Conservation (phyloP, 2,113 vertebrate genomes). For the Nettapus auritus region DNA sequence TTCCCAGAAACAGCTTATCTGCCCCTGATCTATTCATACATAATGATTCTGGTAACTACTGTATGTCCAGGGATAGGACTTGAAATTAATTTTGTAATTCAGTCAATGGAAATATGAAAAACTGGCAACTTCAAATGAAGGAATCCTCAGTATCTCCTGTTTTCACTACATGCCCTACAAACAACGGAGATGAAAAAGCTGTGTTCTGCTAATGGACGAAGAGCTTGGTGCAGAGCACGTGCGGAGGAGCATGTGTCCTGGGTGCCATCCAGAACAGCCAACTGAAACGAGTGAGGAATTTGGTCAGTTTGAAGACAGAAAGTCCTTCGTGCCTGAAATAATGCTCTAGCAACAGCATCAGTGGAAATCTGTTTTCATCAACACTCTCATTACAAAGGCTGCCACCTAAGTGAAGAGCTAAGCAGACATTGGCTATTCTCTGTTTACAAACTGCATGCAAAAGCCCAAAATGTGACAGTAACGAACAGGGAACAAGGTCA, state of each 20-base stretch:
- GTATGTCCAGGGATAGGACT: background rate
- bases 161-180: background rate
- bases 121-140: background rate
- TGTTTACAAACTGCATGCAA: background rate
- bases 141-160: background rate
- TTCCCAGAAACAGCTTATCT: background rate
- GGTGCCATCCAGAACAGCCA: background rate
- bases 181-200: background rate
- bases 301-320: background rate
- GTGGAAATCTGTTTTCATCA: background rate
- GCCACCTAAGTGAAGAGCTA: background rate
- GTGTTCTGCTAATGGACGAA: background rate
- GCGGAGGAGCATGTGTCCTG: background rate
- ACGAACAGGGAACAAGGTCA: background rate
- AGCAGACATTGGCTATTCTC: background rate
- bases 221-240: background rate
- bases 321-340: background rate
- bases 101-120: background rate
- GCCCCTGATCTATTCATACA: background rate
- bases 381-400: background rate
- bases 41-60: background rate
- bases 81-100: background rate
- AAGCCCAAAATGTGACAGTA: background rate
- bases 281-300: background rate
- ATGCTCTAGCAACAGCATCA: slow-evolving; percentile 4